Evolutionary conservation across 1,140 invertebrate species (phyloP).

Genomic region (Aphidius gifuensis): DNA sequence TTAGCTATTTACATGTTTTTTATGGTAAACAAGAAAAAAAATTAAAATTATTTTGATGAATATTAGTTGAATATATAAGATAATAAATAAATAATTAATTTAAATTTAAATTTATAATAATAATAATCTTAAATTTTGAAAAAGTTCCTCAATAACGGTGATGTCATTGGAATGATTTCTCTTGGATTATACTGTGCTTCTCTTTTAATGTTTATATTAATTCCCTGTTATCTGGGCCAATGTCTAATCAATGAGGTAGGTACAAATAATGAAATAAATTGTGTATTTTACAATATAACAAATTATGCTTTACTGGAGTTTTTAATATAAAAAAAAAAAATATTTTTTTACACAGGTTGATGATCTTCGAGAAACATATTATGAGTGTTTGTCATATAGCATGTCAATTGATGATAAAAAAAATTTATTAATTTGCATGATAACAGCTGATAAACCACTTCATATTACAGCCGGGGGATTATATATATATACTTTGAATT

Average conservation of each 20-base stretch:
- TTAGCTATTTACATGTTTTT: too few relatives aligned
- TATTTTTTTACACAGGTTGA: background rate
- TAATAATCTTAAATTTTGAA: too few relatives aligned
- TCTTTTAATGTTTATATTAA: background rate
- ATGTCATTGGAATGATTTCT: background rate
- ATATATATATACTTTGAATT: conserved; percentile 6
- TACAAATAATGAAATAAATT: background rate
- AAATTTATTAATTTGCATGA: conserved; percentile 16
- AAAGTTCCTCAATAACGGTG: background rate
- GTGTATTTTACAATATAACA: too few relatives aligned
- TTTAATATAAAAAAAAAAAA: too few relatives aligned
- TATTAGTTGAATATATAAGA: too few relatives aligned
- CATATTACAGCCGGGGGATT: conserved; percentile 13
- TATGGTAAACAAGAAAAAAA: too few relatives aligned
- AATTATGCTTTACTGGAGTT: too few relatives aligned
- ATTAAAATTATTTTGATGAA: too few relatives aligned
- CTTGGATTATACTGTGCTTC: background rate
- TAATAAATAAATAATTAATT: background rate
- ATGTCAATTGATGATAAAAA: conserved; percentile 2
- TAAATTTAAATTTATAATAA: too few relatives aligned
- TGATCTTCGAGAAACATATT: conserved; percentile 10
- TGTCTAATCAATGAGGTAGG: background rate
- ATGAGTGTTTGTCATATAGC: conserved; percentile 14
- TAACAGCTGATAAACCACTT: conserved; percentile 5
- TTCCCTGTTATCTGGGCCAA: background rate